Conservation (phyloP, 2,888 invertebrate genomes). For the Siphlonurus alternatus region DNA sequence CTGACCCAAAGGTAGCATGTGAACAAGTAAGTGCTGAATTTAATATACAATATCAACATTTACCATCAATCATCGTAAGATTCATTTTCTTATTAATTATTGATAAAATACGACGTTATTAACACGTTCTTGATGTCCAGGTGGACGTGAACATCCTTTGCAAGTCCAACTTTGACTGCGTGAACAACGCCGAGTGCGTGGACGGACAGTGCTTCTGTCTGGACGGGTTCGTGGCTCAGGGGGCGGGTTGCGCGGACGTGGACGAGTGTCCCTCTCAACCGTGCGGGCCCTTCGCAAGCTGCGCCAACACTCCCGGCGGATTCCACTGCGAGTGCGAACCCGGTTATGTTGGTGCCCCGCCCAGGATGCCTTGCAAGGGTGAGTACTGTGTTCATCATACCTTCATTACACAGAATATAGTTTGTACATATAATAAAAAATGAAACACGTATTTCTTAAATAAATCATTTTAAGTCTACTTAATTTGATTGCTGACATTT, state of each 20-base stretch:
- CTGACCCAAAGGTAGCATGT: conserved; percentile 68
- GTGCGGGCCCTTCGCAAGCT: conserved; percentile 62
- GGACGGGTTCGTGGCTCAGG: conserved; percentile 65
- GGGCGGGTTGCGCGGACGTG: conserved; percentile 61
- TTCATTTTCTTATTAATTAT: not conserved
- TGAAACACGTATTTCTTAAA: too few species aligned
- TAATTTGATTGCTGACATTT: too few species aligned
- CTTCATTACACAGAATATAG: not conserved
- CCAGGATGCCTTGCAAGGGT: conserved; percentile 56
- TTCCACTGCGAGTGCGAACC: conserved; percentile 66
- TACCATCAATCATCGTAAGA: not conserved
- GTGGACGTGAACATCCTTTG: conserved; percentile 73
- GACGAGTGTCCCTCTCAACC: conserved; percentile 55
- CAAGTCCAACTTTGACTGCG: conserved; percentile 76
- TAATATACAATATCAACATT: not conserved
- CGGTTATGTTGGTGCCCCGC: conserved; percentile 70
- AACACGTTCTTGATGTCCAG: conserved; percentile 27
- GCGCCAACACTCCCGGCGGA: conserved; percentile 63
- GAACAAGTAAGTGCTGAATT: conserved; percentile 52
- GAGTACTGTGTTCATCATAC: conserved; percentile 6
- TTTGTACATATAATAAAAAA: not conserved
- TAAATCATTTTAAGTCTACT: too few species aligned
- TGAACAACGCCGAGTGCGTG: conserved; percentile 79
- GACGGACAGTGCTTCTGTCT: conserved; percentile 80
- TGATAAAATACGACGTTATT: not conserved